Percentiles rank a stretch among this genome's conserved stretches.
phyloP scores from a whole-genome alignment of 2,113 vertebrate genomes.

The Paracanthobrama guichenoti region DNA sequence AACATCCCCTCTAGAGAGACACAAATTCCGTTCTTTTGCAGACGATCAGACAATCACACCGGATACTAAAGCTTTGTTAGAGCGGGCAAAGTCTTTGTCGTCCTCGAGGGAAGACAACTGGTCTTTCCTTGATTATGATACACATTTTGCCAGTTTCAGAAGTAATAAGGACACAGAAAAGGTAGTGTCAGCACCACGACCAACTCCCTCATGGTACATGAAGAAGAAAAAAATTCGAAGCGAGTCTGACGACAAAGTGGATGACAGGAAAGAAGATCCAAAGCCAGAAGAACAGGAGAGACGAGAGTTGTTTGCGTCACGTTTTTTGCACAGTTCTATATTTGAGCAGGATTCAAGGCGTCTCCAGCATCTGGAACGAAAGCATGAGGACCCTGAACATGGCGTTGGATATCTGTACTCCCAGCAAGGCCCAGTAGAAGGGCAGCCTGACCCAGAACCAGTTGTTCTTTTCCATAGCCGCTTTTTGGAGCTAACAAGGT shows the following conservation, averaged over 20 bases:
- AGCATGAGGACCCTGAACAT: conserved; percentile 87
- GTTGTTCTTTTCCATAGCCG: conserved; percentile 95
- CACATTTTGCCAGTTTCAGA: conserved; percentile 90
- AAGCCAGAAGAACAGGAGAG: conserved; percentile 94
- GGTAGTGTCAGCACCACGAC: conserved; percentile 89
- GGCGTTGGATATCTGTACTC: conserved; percentile 74
- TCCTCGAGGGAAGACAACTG: conserved; percentile 97
- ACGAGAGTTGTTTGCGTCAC: conserved; percentile 92
- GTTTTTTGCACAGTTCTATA: conserved; percentile 96
- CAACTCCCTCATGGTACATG: conserved; percentile 97
- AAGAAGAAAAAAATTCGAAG: conserved; percentile 97
- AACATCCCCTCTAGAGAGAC: conserved; percentile 87
- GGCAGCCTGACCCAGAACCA: conserved; percentile 80
- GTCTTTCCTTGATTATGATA: conserved; percentile 96
- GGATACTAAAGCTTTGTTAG: conserved; percentile 95
- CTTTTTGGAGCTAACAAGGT: conserved; percentile 84
- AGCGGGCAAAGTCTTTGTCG: conserved; percentile 96
- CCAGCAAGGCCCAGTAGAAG: conserved; percentile 78
- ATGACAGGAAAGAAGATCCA: conserved; percentile 93
- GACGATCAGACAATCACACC: conserved; percentile 97
- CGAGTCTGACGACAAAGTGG: conserved; percentile 91
- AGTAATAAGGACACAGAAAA: conserved; percentile 96
- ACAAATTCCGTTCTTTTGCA: conserved; percentile 94
- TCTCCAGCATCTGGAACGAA: conserved; percentile 91
- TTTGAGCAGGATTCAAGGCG: conserved; percentile 96